Evolutionary conservation across 2,888 invertebrate genomes (phyloP), one percentile per base, ranked within the genome.

Genomic region (Melitaea athalia): DNA sequence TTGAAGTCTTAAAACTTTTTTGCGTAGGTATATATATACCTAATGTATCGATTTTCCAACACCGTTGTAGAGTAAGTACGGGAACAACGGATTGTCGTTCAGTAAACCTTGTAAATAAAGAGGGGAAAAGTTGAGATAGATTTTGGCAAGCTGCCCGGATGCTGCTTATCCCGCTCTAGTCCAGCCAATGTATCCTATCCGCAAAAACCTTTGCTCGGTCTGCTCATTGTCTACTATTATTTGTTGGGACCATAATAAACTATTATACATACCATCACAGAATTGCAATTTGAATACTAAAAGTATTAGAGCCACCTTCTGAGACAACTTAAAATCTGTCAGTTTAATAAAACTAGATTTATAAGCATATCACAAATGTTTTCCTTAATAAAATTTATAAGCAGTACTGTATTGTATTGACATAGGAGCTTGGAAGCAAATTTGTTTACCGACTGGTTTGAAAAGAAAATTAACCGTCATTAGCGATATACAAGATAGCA

Each of bases 31-130:
- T 1, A 3, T 24, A 2, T 24, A 24, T 24, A 24, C 59, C 42
- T 49, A 45, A n/a, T 24, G 57, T 71, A 65, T 75, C 66, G 71
- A 70, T 69, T 71, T 68, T 71, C 62, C 52, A 74, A 68, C 66
- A 50, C 55, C 52, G 65, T 38, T 55, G 38, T 60, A 52, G 33
- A 60, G 31, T 59, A 52, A 60, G 45, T 45, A 45, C 78, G 77
- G 78, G 72, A 74, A 77, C 76, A 81, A 76, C 76, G 80, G 77
- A 83, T 84, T 79, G 81, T 81, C 82, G 80, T 78, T 78, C 77
- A 79, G 80, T 84, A 85, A 87, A 83, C 74, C 73, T 80, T 83
- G 81, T 81, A 83, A 85, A 86, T 85, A 86, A 84, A 85, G 82
- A 80, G 79, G 76, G 76, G 77, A 78, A 80, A 81, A 78, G 75